These are phyloP conservation scores for Chrysopilus asiliformis DNA, from an alignment of 2,888 invertebrate genomes.

Conservation along the genomic window DNA sequence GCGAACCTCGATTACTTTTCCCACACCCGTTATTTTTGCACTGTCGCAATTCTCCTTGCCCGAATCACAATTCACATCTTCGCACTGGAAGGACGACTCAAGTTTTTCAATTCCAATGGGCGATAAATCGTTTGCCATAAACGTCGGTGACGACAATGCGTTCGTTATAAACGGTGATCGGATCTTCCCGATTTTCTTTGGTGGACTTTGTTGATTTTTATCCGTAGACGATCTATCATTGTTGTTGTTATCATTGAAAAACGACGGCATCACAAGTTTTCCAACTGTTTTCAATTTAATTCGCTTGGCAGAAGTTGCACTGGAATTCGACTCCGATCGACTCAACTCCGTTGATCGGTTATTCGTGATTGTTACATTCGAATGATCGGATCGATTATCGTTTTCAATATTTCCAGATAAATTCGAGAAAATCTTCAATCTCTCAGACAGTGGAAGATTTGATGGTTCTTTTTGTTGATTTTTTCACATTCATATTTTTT, in stretches of 20 bases:
- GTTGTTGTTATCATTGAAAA: constrained; percentile 24
- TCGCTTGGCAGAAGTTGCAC: constrained; percentile 18
- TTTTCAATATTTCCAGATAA: not conserved
- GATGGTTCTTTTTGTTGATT: too few relatives aligned
- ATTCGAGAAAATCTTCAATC: constrained; percentile 29
- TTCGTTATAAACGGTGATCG: constrained; percentile 29
- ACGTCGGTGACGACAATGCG: constrained; percentile 17
- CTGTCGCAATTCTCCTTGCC: constrained; percentile 30
- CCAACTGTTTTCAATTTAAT: constrained; percentile 27
- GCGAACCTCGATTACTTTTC: constrained; percentile 12
- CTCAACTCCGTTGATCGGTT: not conserved
- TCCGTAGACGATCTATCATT: constrained; percentile 10
- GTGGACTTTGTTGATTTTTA: constrained; percentile 3
- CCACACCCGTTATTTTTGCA: constrained; percentile 13
- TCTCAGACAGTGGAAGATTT: constrained; percentile 31
- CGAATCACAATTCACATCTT: constrained; percentile 23
- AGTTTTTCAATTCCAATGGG: too few relatives aligned
- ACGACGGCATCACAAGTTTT: constrained; percentile 28
- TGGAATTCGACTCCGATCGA: constrained; percentile 9
- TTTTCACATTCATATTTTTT: too few relatives aligned
- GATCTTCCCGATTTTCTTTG: constrained; percentile 31
- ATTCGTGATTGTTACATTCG: not conserved
- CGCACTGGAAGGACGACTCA: too few relatives aligned
- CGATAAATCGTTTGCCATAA: constrained; percentile 4
- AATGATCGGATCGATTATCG: not conserved